phyloP scores from a whole-genome alignment of 2,113 vertebrate genomes.

The Semicossyphus pulcher region DNA sequence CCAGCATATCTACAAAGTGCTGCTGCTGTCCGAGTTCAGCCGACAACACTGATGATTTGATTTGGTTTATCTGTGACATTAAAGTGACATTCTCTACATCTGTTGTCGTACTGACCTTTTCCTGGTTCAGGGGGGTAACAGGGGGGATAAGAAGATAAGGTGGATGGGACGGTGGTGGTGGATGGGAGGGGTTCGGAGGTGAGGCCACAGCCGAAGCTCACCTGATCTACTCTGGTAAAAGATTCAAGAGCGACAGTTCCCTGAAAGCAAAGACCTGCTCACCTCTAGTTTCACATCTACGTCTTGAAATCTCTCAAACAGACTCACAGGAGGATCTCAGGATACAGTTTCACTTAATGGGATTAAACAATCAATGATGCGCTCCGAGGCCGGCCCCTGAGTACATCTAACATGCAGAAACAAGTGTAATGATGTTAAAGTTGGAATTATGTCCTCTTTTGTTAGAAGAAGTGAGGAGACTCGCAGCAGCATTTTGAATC shows the following conservation, averaged over 20 bases:
- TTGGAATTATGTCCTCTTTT: not conserved
- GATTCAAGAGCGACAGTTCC: not conserved
- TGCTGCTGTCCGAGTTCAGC: too few species aligned
- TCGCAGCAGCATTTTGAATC: not conserved
- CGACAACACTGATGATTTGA: conserved; percentile 4
- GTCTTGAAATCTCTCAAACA: not conserved
- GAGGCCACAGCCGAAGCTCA: too few species aligned
- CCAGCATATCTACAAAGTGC: too few species aligned
- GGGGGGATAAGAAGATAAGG: too few species aligned
- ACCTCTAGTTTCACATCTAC: too few species aligned
- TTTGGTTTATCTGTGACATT: conserved; percentile 4
- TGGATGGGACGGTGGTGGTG: not conserved
- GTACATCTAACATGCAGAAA: not conserved
- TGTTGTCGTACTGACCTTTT: conserved; percentile 3
- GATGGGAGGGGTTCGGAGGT: too few species aligned
- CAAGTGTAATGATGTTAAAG: not conserved
- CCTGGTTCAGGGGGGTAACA: not conserved
- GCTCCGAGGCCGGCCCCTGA: not conserved
- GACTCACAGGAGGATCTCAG: not conserved
- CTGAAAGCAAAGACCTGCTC: too few species aligned
- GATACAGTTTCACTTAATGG: not conserved
- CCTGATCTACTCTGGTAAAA: not conserved
- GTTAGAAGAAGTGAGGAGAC: not conserved
- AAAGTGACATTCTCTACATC: conserved; percentile 25
- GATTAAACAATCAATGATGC: not conserved